Base-by-base conservation (phyloP, 2,888 invertebrate species). In the Drosophila flavopinicola region DNA sequence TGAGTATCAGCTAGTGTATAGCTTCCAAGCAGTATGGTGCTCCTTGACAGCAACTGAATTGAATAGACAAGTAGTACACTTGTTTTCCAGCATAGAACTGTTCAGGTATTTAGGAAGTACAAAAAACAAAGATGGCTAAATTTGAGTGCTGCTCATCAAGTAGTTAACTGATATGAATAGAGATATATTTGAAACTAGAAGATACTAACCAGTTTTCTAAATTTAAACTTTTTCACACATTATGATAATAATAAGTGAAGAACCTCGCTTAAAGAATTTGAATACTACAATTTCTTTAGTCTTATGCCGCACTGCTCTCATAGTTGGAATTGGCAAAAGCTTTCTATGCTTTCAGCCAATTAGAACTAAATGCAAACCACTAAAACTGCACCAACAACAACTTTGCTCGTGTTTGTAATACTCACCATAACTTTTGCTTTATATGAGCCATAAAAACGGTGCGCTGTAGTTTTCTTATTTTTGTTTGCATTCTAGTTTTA, bases 331-430 rank as follows among this genome's bases (percentile, higher is more conserved):
- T 48, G 35, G 39, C 39, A 59, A 65, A 65, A 70, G 65, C 59
- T 47, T 59, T 66, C 45, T 54, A 47, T 56, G 66, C 69, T 54
- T 48, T 70, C 48, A 67, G 57, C 58, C 68, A 68, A 71, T 71
- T 71, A 71, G 57, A 68, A 52, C 51, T 56, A 64, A 73, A 72
- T 73, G 58, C 53, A 73, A 37, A 47, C 64, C 52, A 64, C 73
- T 71, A 52, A 72, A 72, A 58, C 24, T 54, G 47, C 11, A 13
- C 35, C 38, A 56, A 42, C 37, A 63, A 56, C 37, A 30, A 17
- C 42, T 13, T 27, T 32, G 47, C 32, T 32, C 51, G 33, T 9
- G 35, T 41, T 56, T 71, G 67, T 58, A 54, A 64, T 51, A 58
- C 56, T 49, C 52, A 52, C 47, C 54, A 58, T 63, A 52, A 47